Conservation (phyloP, 37 sponge, comb jelly and placozoan species). For the Spongilla lacustris region DNA sequence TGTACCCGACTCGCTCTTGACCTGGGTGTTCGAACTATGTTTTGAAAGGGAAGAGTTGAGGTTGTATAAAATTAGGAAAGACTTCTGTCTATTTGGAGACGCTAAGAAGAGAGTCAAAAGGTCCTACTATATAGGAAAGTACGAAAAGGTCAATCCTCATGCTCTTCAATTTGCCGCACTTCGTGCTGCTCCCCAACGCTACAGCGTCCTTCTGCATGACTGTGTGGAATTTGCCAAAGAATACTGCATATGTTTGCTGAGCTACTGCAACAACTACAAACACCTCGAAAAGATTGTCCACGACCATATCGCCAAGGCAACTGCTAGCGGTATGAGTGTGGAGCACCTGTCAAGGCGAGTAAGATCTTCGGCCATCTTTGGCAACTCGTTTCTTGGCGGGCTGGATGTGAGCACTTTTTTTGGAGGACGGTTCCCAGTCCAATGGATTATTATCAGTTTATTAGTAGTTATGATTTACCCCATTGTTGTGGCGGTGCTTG, state of each 20-base stretch:
- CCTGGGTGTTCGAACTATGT: constrained; percentile 64
- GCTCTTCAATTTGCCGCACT: constrained; percentile 65
- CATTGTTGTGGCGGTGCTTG: constrained; percentile 19
- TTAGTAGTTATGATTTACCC: constrained; percentile 18
- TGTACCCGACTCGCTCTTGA: constrained; percentile 32
- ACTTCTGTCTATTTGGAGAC: constrained; percentile 37
- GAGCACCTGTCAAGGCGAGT: constrained; percentile 27
- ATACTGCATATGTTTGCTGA: constrained; percentile 58
- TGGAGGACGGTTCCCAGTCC: neutral
- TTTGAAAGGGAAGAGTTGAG: constrained; percentile 27
- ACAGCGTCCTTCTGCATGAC: constrained; percentile 54
- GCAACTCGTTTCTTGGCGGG: constrained; percentile 25
- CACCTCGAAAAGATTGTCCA: neutral
- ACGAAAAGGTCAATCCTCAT: constrained; percentile 2
- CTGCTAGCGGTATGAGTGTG: constrained; percentile 37
- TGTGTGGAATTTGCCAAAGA: constrained; percentile 73
- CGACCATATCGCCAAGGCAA: neutral
- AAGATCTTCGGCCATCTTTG: constrained; percentile 8
- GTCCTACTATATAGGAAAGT: constrained; percentile 49
- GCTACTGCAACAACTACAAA: constrained; percentile 30
- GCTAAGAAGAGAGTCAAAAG: constrained; percentile 23
- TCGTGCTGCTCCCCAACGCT: constrained; percentile 64
- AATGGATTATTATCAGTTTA: neutral
- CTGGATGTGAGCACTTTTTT: constrained; percentile 22
- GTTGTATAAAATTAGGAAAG: constrained; percentile 56